These are phyloP conservation scores for Pachydiplax longipennis DNA, from an alignment of 2,888 invertebrate species.

Conservation along the genomic window DNA sequence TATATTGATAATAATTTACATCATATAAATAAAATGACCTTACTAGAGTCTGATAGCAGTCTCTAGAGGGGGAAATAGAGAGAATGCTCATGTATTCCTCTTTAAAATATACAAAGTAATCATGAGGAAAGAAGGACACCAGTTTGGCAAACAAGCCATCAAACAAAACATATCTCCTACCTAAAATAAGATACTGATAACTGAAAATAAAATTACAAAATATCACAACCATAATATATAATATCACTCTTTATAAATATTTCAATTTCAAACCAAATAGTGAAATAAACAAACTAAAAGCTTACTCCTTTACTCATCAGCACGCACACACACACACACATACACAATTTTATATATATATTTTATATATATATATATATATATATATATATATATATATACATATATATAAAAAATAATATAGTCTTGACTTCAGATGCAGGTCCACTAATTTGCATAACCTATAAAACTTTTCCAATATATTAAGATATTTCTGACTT, in stretches of 20 bases:
- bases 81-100: slow-evolving; percentile 47
- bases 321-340: no score
- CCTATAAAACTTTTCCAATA: not conserved
- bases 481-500: not conserved
- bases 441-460: slow-evolving; percentile 15
- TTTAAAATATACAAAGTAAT: slow-evolving; percentile 48
- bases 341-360: no score
- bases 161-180: slow-evolving; percentile 43
- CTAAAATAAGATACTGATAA: slow-evolving; percentile 46
- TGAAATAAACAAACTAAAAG: slow-evolving; percentile 35
- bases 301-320: not conserved
- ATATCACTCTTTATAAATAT: slow-evolving; percentile 17
- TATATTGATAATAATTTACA: slow-evolving; percentile 41
- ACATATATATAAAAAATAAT: not conserved
- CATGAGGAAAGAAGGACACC: slow-evolving; percentile 51
- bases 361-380: no score
- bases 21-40: slow-evolving; percentile 40
- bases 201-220: slow-evolving; percentile 45
- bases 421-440: slow-evolving; percentile 5
- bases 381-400: not conserved
- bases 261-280: slow-evolving; percentile 21
- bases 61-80: slow-evolving; percentile 22
- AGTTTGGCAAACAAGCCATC: slow-evolving; percentile 46
- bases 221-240: slow-evolving; percentile 42
- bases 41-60: not conserved